Evolutionary conservation across 2,888 invertebrate genomes (phyloP).

Genomic region (Ditula angustiorana): DNA sequence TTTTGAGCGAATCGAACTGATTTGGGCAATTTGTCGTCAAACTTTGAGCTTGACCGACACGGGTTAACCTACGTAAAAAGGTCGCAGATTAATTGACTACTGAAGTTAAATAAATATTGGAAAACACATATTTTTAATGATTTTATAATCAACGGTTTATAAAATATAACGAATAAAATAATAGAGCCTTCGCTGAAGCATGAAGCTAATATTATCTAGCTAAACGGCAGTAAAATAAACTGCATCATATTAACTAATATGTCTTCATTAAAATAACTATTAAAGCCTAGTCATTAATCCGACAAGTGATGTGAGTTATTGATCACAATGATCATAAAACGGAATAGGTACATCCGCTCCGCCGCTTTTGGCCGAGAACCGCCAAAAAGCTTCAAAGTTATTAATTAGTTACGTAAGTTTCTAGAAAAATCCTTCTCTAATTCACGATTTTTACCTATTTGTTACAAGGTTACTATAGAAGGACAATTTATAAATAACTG

Average conservation of each 20-base stretch:
- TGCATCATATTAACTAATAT: no score
- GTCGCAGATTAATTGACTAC: no score
- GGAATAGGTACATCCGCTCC: conserved; percentile 62
- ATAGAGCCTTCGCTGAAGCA: no score
- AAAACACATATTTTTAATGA: no score
- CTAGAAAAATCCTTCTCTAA: neutral
- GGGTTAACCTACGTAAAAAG: no score
- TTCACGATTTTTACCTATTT: conserved; percentile 12
- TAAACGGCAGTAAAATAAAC: no score
- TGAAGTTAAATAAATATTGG: no score
- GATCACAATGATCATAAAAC: conserved; percentile 60
- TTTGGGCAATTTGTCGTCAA: neutral
- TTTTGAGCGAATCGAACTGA: conserved; percentile 40
- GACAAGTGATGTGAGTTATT: conserved; percentile 72
- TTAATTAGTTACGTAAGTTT: conserved; percentile 17
- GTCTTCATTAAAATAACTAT: conserved; percentile 47
- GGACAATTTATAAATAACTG: conserved; percentile 5
- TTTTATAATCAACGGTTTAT: no score
- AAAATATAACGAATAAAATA: no score
- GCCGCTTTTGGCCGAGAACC: conserved; percentile 51
- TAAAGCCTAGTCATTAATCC: conserved; percentile 50
- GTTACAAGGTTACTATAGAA: conserved; percentile 1
- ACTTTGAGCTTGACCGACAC: neutral
- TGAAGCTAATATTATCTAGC: no score
- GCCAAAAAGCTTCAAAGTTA: conserved; percentile 11